Evolutionary conservation across 2,113 vertebrate species (phyloP), one percentile per base, ranked within the genome.

Genomic region (Pluvianellus socialis): DNA sequence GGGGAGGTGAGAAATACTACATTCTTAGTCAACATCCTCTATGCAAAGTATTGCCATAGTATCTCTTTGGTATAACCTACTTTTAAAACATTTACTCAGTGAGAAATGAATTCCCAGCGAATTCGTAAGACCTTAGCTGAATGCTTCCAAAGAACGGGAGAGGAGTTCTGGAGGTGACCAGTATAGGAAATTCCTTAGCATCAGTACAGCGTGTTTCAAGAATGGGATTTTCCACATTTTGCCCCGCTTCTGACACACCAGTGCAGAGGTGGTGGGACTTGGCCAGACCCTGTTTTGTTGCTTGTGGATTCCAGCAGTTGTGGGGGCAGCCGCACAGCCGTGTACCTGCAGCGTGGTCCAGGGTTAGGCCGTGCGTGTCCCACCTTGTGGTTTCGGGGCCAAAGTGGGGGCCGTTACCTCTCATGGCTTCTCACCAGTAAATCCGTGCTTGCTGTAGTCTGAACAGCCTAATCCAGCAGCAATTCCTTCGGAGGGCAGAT

Each of bases 1-100:
- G 79, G 63, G 90, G 88, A 97, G 95, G 96, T 98, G 96, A 93
- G 93, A 97, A 94, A 94, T 91, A 82, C 92, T 96, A 89, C 66
- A 65, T 95, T 94, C 93, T 90, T 92, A 83, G 93, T 96, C 88
- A 94, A 95, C 82, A 94, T 94, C 79, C 94, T 94, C 68, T 80
- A 93, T 2, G 5, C 73, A 92, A 88, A 94, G 88, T 94, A 86
- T 71, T 7, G 0, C 63, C 67, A 59, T 94, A 79, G 82, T 94
- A 89, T 49, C 75, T 97, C 79, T 93, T 96, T 67, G 90, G 87
- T 84, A 92, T 93, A 90, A 89, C 65, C 91, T 72, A 65, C 68
- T 92, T 93, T 97, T 96, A 86, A 97, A 97, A 95, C 79, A 67
- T 53, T 82, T 87, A 89, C 83, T 90, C 87, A 88, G 90, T 9